These are phyloP conservation scores for Micromussa lordhowensis DNA, from an alignment of 92 coral and sea anemone species.

Conservation along the genomic window DNA sequence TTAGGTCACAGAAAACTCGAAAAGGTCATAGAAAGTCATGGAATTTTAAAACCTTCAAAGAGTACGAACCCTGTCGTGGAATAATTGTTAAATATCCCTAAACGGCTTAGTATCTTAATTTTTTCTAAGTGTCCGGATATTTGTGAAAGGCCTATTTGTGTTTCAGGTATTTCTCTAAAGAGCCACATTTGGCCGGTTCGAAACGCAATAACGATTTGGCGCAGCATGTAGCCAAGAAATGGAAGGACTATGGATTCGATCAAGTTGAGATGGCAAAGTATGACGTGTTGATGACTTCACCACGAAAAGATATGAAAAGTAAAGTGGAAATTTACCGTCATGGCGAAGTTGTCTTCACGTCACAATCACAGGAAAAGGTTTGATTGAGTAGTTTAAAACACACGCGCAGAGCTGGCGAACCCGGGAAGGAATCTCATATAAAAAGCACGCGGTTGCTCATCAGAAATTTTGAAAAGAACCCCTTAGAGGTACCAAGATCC, in stretches of 20 bases:
- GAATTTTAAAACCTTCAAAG: too few relatives aligned
- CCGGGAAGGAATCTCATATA: too few relatives aligned
- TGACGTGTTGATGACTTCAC: slow-evolving; percentile 78
- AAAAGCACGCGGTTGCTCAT: too few relatives aligned
- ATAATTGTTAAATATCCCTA: too few relatives aligned
- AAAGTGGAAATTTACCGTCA: slow-evolving; percentile 69
- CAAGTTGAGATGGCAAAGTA: slow-evolving; percentile 78
- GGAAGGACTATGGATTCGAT: slow-evolving; percentile 89
- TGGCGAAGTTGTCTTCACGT: slow-evolving; percentile 53
- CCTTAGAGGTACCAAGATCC: too few relatives aligned
- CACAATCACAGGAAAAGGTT: slow-evolving; percentile 75
- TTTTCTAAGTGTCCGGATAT: too few relatives aligned
- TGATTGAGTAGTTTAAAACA: not conserved
- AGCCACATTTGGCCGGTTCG: slow-evolving; percentile 91
- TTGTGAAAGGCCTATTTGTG: not conserved
- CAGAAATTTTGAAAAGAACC: too few relatives aligned
- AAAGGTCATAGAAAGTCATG: too few relatives aligned
- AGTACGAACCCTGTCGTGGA: too few relatives aligned
- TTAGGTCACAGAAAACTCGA: too few relatives aligned
- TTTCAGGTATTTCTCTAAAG: slow-evolving; percentile 73
- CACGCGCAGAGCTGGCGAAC: not conserved
- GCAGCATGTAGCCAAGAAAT: slow-evolving; percentile 63
- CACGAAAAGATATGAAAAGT: slow-evolving; percentile 60
- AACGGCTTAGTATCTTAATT: too few relatives aligned
- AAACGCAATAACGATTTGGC: slow-evolving; percentile 88